phyloP scores from a whole-genome alignment of 2,888 invertebrate genomes.

The Tanypteryx hageni region DNA sequence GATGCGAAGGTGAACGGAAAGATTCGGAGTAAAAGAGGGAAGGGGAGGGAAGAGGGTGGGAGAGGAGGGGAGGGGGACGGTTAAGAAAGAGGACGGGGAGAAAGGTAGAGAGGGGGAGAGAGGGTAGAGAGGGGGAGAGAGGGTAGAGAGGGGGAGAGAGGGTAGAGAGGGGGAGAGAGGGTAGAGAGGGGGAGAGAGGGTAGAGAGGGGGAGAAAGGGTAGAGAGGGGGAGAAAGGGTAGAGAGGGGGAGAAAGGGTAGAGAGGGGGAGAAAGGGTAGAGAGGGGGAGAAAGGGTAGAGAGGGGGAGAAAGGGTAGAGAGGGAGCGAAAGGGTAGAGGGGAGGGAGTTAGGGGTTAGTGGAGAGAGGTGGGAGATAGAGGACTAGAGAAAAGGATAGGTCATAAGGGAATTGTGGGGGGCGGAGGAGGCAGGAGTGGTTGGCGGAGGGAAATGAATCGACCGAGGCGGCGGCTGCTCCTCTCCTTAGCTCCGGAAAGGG shows the following conservation, averaged over 20 bases:
- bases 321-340: background rate
- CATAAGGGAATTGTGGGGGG: background rate
- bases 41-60: background rate
- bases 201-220: background rate
- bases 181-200: background rate
- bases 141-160: background rate
- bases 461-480: background rate
- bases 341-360: too few species aligned
- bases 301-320: background rate
- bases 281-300: background rate
- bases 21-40: background rate
- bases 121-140: background rate
- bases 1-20: too few species aligned
- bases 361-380: too few species aligned
- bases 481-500: constrained; percentile 39
- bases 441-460: constrained; percentile 20
- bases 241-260: background rate
- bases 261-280: background rate
- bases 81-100: background rate
- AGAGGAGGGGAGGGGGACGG: background rate
- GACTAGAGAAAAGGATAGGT: too few species aligned
- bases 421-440: background rate
- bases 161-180: background rate
- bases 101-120: background rate
- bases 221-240: background rate